These are phyloP conservation scores for Phoeniculus purpureus DNA, from an alignment of 2,797 vertebrate genomes.

Conservation along the genomic window DNA sequence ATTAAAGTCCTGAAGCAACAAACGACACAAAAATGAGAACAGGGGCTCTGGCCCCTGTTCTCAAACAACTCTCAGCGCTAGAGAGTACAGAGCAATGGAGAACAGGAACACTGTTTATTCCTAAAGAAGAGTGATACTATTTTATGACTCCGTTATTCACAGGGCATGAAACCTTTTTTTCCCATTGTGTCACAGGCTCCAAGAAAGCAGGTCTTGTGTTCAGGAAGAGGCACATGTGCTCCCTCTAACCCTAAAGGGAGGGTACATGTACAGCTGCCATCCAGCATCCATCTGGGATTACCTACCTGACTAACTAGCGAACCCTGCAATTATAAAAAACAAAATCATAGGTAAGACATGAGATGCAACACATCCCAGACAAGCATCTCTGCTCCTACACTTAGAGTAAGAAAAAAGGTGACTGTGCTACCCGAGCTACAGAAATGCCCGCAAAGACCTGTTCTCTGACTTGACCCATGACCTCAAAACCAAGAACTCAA, in stretches of 20 bases:
- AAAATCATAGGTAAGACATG: not conserved
- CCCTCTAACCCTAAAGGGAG: not conserved
- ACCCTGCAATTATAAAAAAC: not conserved
- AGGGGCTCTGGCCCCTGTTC: not conserved
- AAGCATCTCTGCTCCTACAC: not conserved
- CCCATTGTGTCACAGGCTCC: not conserved
- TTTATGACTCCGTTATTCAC: not conserved
- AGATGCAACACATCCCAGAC: not conserved
- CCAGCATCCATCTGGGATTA: not conserved
- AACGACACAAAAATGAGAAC: not conserved
- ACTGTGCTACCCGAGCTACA: not conserved
- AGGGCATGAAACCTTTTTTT: not conserved
- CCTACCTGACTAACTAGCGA: not conserved
- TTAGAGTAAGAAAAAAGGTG: not conserved
- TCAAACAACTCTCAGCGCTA: not conserved
- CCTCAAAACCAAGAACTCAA: not conserved
- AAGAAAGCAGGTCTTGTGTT: not conserved
- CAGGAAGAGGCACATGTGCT: not conserved
- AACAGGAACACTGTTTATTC: not conserved
- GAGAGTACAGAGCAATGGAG: not conserved
- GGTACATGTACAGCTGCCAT: not conserved
- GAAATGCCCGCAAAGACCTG: not conserved
- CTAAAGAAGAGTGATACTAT: accelerated
- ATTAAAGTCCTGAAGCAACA: not conserved
- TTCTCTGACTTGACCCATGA: not conserved